phyloP scores from a whole-genome alignment of 2,797 vertebrate species.

The Carapus acus region DNA sequence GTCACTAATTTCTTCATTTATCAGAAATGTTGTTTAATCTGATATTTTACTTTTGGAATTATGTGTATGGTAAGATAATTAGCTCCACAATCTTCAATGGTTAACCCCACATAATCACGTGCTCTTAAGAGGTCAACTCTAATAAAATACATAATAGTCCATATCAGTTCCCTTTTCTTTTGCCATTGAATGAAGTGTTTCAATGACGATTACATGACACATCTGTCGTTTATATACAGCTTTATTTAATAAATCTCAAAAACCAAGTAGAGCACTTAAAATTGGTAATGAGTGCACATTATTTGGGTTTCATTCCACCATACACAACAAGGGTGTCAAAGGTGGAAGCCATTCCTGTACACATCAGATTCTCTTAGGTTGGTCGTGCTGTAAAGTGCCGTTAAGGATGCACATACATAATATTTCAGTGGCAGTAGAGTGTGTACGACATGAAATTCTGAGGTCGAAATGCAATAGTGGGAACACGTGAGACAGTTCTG shows the following conservation, averaged over 20 bases:
- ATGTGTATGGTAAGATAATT: constrained; percentile 65
- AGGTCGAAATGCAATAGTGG: too few relatives aligned
- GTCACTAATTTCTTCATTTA: constrained; percentile 66
- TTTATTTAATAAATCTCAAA: constrained; percentile 39
- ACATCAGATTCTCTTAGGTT: too few relatives aligned
- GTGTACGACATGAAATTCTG: too few relatives aligned
- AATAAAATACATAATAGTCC: constrained; percentile 63
- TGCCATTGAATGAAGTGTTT: background rate
- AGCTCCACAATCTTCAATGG: constrained; percentile 62
- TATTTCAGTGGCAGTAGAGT: too few relatives aligned
- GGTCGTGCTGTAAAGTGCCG: too few relatives aligned
- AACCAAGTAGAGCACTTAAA: background rate
- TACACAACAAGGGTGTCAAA: too few relatives aligned
- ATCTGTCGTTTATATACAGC: constrained; percentile 10
- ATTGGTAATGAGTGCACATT: too few relatives aligned
- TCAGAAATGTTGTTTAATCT: constrained; percentile 62
- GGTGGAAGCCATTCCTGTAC: too few relatives aligned
- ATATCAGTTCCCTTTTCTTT: constrained; percentile 20
- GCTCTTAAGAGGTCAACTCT: constrained; percentile 63
- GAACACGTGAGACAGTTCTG: too few relatives aligned
- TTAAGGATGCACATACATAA: too few relatives aligned
- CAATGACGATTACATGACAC: too few relatives aligned
- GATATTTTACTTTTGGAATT: constrained; percentile 62
- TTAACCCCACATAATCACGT: constrained; percentile 65
- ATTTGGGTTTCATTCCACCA: too few relatives aligned